Conservation (phyloP, 2,888 invertebrate genomes). For the Hyppa rectilinea region DNA sequence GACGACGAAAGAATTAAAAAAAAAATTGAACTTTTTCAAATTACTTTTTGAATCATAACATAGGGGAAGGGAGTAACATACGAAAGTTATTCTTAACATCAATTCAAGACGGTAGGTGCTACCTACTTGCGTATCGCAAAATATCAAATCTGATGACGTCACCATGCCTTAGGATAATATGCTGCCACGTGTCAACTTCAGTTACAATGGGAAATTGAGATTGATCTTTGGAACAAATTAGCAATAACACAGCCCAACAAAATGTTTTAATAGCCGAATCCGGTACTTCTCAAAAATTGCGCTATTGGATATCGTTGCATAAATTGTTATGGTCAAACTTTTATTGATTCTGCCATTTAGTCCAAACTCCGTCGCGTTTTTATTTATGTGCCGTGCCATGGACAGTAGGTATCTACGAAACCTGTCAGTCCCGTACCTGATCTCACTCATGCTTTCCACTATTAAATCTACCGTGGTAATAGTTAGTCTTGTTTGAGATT, state of each 20-base stretch:
- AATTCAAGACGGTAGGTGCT: neutral
- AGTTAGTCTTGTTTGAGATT: neutral
- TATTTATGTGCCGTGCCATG: neutral
- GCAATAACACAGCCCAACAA: neutral
- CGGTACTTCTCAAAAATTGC: neutral
- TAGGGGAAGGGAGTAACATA: too few relatives aligned
- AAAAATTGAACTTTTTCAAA: neutral
- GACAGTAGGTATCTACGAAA: neutral
- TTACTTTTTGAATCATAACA: neutral
- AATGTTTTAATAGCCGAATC: too few relatives aligned
- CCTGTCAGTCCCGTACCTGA: neutral
- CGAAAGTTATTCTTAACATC: neutral
- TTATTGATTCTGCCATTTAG: neutral
- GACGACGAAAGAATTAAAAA: neutral
- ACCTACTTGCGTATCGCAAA: neutral
- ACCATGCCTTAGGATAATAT: neutral
- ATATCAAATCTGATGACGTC: constrained; percentile 14
- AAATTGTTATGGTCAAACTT: neutral
- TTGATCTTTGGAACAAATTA: neutral
- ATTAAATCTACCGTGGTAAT: neutral
- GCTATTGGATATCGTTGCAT: neutral
- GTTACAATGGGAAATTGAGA: neutral
- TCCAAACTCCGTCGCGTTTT: neutral
- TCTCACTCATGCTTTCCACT: neutral
- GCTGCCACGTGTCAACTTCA: constrained; percentile 14